These are phyloP conservation scores for Mormyrus iriodes DNA, from an alignment of 2,113 vertebrate species.

Conservation along the genomic window DNA sequence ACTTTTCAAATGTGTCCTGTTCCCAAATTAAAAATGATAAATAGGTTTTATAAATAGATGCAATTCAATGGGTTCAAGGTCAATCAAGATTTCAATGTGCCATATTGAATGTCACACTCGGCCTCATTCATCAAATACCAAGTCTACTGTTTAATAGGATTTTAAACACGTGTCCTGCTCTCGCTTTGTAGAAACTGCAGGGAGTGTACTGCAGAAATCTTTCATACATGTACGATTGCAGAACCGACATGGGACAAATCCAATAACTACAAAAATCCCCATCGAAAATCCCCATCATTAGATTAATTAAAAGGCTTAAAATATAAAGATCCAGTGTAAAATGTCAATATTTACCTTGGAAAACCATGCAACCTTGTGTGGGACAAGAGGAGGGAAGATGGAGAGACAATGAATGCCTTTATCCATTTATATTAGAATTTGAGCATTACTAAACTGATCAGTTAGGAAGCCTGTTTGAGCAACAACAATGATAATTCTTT, in stretches of 20 bases:
- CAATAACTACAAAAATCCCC: neutral
- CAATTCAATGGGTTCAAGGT: neutral
- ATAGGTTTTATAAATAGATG: conserved; percentile 3
- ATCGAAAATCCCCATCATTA: too few relatives aligned
- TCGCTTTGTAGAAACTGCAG: neutral
- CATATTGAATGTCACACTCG: neutral
- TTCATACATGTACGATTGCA: neutral
- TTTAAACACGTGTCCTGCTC: neutral
- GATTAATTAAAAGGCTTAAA: neutral
- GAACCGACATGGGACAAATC: neutral
- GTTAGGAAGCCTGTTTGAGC: neutral
- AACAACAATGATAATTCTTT: neutral
- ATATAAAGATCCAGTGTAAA: neutral
- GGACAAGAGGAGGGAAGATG: neutral
- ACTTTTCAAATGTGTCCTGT: neutral
- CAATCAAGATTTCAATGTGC: conserved; percentile 1
- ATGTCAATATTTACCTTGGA: neutral
- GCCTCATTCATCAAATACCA: conserved; percentile 9
- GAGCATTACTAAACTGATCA: neutral
- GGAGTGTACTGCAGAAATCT: neutral
- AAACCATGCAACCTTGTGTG: neutral
- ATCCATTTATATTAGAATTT: neutral
- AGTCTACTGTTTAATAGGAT: neutral
- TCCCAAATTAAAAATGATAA: conserved; percentile 4
- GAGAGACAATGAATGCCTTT: neutral